phyloP scores from a whole-genome alignment of 2,888 invertebrate genomes.

The Pyrrhosoma nymphula region DNA sequence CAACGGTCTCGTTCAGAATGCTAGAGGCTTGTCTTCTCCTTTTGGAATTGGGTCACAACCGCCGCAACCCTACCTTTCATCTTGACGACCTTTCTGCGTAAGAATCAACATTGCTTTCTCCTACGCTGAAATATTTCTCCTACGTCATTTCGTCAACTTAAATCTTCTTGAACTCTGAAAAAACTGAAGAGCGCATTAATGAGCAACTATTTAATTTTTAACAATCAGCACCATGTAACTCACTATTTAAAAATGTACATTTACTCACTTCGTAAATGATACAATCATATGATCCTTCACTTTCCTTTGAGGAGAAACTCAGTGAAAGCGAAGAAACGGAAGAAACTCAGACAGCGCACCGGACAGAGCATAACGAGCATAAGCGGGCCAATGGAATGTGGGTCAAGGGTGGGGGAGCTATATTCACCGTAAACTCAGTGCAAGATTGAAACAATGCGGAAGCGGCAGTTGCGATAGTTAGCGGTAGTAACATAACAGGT shows the following conservation, averaged over 20 bases:
- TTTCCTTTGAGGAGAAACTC: constrained; percentile 36
- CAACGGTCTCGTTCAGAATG: background rate
- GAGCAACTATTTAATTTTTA: background rate
- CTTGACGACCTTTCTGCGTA: constrained; percentile 60
- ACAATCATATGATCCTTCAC: background rate
- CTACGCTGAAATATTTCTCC: constrained; percentile 59
- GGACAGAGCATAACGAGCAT: constrained; percentile 24
- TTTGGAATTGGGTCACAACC: constrained; percentile 48
- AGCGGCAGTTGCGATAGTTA: background rate
- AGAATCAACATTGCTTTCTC: constrained; percentile 65
- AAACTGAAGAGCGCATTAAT: background rate
- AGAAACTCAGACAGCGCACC: constrained; percentile 50
- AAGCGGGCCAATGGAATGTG: background rate
- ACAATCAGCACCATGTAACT: background rate
- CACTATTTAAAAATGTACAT: background rate
- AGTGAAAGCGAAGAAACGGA: constrained; percentile 60
- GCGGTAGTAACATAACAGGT: background rate
- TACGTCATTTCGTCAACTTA: constrained; percentile 26
- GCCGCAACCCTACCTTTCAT: constrained; percentile 57
- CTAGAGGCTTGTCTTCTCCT: constrained; percentile 34
- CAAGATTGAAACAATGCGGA: background rate
- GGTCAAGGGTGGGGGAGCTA: constrained; percentile 25
- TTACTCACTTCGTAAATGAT: background rate
- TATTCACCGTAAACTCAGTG: background rate
- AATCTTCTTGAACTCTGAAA: background rate